Conservation (phyloP, 1,140 invertebrate genomes). For the Brachionus angularis region DNA sequence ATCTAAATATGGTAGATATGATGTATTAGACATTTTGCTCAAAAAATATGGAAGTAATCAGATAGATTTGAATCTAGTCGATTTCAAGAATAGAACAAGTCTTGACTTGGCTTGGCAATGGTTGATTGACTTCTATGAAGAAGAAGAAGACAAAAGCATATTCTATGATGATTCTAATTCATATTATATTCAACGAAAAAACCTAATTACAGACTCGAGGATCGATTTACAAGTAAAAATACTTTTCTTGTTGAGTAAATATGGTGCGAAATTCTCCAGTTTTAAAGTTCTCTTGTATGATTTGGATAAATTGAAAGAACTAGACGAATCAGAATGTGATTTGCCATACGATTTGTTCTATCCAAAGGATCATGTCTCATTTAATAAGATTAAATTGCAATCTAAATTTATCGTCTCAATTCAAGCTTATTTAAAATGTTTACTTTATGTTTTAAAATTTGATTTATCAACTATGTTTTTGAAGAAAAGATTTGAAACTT, state of each 20-base stretch:
- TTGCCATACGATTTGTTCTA: neutral
- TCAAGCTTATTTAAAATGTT: constrained; percentile 25
- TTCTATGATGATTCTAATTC: constrained; percentile 21
- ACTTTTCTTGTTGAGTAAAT: constrained; percentile 13
- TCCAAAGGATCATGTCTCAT: neutral
- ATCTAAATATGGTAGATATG: constrained; percentile 12
- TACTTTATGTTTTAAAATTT: constrained; percentile 4
- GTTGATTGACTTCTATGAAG: neutral
- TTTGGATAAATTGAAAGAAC: neutral
- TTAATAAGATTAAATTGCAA: neutral
- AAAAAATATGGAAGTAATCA: constrained; percentile 42
- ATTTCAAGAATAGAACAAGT: constrained; percentile 20
- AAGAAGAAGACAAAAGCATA: constrained; percentile 27
- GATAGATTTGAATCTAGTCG: neutral
- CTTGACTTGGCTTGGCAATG: constrained; percentile 29
- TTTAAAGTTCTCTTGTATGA: neutral
- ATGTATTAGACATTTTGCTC: neutral
- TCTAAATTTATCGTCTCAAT: neutral
- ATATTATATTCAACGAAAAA: constrained; percentile 22
- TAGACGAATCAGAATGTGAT: neutral
- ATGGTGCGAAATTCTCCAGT: constrained; percentile 37
- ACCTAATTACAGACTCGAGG: neutral
- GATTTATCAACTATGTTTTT: constrained; percentile 36
- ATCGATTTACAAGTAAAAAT: constrained; percentile 12
- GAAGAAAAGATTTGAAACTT: neutral